phyloP scores from a whole-genome alignment of 2,113 vertebrate genomes.

The Urocynchramus pylzowi region DNA sequence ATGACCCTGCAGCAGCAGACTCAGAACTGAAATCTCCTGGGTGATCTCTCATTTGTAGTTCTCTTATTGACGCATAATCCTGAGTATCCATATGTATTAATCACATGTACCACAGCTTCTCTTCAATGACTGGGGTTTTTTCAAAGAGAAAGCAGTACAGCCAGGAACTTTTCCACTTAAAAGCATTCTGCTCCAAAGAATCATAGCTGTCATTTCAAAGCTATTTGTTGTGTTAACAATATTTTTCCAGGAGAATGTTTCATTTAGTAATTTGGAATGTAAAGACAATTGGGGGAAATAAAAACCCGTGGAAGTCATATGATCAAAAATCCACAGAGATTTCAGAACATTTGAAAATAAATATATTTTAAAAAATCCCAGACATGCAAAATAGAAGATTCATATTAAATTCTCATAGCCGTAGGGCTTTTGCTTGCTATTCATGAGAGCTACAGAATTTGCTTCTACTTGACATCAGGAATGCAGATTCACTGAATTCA shows the following conservation, averaged over 20 bases:
- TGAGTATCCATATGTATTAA: background rate
- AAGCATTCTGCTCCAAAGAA: conserved; percentile 36
- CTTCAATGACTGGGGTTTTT: background rate
- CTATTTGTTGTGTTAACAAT: conserved; percentile 4
- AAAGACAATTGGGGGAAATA: conserved; percentile 8
- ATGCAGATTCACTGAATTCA: conserved; percentile 69
- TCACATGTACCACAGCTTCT: background rate
- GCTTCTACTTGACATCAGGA: conserved; percentile 66
- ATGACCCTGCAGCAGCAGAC: background rate
- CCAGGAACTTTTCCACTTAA: conserved; percentile 11
- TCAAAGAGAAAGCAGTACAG: background rate
- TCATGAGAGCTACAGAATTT: conserved; percentile 42
- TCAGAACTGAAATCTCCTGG: background rate
- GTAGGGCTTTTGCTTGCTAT: conserved; percentile 55
- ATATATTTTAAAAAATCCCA: background rate
- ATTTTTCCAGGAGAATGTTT: conserved; percentile 35
- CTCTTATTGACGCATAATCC: background rate
- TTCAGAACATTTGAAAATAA: conserved; percentile 4
- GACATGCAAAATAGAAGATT: conserved; percentile 49
- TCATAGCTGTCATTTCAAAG: conserved; percentile 12
- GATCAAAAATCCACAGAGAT: conserved; percentile 20
- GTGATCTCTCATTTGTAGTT: background rate
- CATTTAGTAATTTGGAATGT: conserved; percentile 24
- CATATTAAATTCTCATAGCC: conserved; percentile 55
- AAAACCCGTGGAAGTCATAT: background rate